Evolutionary conservation across 2,888 invertebrate species (phyloP), one percentile per base, ranked within the genome.

Genomic region (Acanthococcus lagerstroemiae): DNA sequence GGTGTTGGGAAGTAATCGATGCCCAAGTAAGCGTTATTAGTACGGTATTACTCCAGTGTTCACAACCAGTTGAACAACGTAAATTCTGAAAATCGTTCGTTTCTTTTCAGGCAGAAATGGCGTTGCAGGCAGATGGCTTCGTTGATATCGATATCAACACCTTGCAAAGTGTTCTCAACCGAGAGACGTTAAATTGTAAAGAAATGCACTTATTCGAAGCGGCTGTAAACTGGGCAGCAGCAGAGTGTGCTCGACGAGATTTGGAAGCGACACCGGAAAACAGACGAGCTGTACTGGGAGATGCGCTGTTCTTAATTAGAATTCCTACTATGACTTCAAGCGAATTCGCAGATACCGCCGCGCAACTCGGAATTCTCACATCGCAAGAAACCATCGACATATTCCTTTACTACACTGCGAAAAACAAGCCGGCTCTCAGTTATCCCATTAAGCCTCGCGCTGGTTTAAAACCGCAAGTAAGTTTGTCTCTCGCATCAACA

Each of bases 1-100:
- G 93, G 72, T 94, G 94, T 80, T 94, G 93, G 93, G 93, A 94
- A 82, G 95, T 95, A 69, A 95, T 96, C 76, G 95, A 95, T 79
- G 95, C 95, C 65, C 90, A 90, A 88, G 90, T 90, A 84, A 83
- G 84, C 80, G 15, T 4, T 21, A 24, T n/a, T 1, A 2, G 24
- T 54, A 48, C 57, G 2, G 21, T 7, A 27, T 26, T 7, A 55
- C 21, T 17, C n/a, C n/a, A n/a, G n/a, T n/a, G n/a, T n/a, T n/a
- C n/a, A n/a, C n/a, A 21, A 9, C 17, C 25, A 25, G 57, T 57
- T 19, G 30, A 57, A n/a, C 19, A 57, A 37, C 25, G 9, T 25
- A 25, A 9, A 50, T 25, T 12, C 55, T 48, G 55, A 46, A 30
- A 9, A 17, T 27, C 25, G 22, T 26, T 9, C 9, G 46, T 25